Evolutionary conservation across 2,888 invertebrate genomes (phyloP).

Genomic region (Adelognathus sp.): DNA sequence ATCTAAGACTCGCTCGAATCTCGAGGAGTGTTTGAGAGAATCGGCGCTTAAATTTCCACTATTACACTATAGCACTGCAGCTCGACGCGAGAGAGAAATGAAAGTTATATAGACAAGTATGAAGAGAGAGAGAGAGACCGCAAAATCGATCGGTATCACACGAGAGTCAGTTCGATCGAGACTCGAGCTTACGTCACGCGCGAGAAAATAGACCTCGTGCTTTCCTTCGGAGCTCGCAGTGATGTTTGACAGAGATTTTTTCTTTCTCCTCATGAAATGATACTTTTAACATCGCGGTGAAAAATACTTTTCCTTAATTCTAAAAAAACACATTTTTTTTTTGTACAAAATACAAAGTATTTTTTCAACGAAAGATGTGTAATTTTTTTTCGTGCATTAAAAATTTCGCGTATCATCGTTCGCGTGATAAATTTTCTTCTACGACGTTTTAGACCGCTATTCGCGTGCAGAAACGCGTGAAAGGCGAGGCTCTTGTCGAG

Average conservation of each 20-base stretch:
- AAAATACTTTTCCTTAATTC: too few relatives aligned
- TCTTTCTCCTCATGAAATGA: too few relatives aligned
- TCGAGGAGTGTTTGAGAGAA: too few relatives aligned
- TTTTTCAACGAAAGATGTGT: too few relatives aligned
- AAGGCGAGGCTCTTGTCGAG: not conserved
- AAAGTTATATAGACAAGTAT: not conserved
- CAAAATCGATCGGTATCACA: constrained; percentile 43
- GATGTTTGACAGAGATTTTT: not conserved
- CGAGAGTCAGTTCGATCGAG: constrained; percentile 36
- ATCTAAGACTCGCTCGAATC: too few relatives aligned
- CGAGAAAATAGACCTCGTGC: not conserved
- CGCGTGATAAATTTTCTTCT: not conserved
- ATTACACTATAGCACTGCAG: not conserved
- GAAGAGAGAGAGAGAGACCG: not conserved
- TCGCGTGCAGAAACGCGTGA: not conserved
- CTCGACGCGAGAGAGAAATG: not conserved
- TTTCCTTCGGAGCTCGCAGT: not conserved
- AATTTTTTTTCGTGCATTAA: not conserved
- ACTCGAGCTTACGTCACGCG: constrained; percentile 41
- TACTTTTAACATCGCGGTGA: too few relatives aligned
- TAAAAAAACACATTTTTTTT: not conserved
- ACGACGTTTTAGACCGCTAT: not conserved
- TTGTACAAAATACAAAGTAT: not conserved
- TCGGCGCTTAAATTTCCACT: not conserved
- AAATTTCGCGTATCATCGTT: constrained; percentile 8